Base-by-base conservation (phyloP, 1,140 invertebrate genomes). In the Brachionus plicatilis region DNA sequence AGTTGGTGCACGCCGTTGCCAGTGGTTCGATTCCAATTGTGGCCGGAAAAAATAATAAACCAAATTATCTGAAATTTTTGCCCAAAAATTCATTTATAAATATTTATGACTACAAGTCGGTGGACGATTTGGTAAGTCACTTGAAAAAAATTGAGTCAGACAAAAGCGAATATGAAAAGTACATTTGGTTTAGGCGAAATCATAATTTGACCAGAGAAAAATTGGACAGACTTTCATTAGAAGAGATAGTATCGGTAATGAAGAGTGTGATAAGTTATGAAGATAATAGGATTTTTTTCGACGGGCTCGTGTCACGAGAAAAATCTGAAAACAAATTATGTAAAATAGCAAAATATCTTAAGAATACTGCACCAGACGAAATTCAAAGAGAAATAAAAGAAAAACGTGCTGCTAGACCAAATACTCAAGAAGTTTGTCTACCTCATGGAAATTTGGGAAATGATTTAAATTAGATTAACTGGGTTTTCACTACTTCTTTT, bases 1-100 rank as follows among this genome's bases (percentile, higher is more conserved):
- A 96, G 87, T 91, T 95, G 14, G 60, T 83, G 9, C 56, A 83
- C 65, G 80, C 80, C 7, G 43, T 83, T 33, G 80, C 80, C n/a
- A 68, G 56, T 53, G 66, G 66, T 27, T 84, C 83, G 41, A 65
- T 84, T 43, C 83, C 83, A 20, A 84, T 84, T 24, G 83, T 84
- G 9, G 83, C 83, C 27, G 66, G 68, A 11, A 43, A 45, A 37
- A 20, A 75, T 20, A 60, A 60, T n/a, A 72, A 75, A 43, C 83
- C 83, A 41, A 41, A 84, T 14, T 84, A 84, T 76, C 37, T 12
- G 45, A 50, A 60, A 72, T 84, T 84, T 45, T 29, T 66, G 37
- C 83, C 83, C 6, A 53, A 43, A 56, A 24, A 65, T 60, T 84
- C 83, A 7, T 84, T 33, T 43, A 75, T 84, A 3, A 84, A 84